These are phyloP conservation scores for Montipora sp. DNA, from an alignment of 64 coral and sea anemone species.

Conservation along the genomic window DNA sequence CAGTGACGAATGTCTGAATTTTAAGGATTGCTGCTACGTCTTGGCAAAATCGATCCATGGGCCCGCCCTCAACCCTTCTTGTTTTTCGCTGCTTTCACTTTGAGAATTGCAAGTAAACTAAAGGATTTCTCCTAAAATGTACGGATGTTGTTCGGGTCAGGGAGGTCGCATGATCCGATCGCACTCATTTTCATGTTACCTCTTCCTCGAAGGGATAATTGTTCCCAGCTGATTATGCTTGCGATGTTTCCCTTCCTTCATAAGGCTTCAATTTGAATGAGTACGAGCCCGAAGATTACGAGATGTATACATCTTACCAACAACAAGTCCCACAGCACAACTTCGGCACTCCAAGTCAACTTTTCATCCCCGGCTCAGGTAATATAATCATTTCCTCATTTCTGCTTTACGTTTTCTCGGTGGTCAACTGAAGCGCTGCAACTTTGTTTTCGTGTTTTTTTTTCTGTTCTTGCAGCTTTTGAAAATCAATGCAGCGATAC, in stretches of 20 bases:
- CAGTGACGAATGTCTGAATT: no score
- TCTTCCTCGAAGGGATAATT: no score
- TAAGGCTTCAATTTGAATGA: neutral
- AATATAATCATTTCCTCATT: neutral
- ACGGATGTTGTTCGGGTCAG: no score
- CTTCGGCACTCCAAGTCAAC: constrained; percentile 17
- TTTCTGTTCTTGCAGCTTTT: neutral
- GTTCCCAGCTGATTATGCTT: no score
- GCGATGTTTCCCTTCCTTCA: neutral
- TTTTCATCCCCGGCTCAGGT: constrained; percentile 9
- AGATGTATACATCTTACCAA: neutral
- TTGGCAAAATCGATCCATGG: no score
- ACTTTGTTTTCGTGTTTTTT: neutral
- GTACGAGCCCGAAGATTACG: neutral
- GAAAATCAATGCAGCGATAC: neutral
- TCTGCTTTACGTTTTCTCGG: neutral
- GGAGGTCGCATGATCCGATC: no score
- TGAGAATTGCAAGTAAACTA: no score
- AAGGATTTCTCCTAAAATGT: no score
- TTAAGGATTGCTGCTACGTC: no score
- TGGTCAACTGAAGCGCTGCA: neutral
- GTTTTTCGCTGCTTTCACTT: no score
- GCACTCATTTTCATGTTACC: no score
- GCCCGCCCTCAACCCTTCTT: no score
- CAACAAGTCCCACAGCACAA: neutral